phyloP scores from a whole-genome alignment of 2,888 invertebrate genomes.

The Lamellibrachia satsuma region DNA sequence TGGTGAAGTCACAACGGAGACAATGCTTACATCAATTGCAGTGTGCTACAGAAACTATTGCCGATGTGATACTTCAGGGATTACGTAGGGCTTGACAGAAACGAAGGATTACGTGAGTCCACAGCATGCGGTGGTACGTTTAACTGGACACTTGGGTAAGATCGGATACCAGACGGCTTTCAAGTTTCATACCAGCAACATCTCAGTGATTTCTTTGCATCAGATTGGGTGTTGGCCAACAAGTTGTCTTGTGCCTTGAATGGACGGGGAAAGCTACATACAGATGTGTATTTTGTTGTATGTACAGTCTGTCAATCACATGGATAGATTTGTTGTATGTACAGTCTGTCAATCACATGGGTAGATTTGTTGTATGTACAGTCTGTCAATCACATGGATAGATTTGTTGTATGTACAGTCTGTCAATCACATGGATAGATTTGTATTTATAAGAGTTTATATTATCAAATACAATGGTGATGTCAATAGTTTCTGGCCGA shows the following conservation, averaged over 20 bases:
- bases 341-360: background rate
- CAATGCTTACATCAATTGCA: background rate
- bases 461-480: background rate
- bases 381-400: background rate
- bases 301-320: background rate
- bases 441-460: conserved; percentile 13
- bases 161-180: conserved; percentile 13
- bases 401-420: background rate
- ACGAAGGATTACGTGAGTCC: background rate
- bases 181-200: background rate
- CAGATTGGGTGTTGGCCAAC: background rate
- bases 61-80: conserved; percentile 7
- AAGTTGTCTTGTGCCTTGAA: background rate
- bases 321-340: background rate
- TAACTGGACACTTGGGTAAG: background rate
- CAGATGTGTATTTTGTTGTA: background rate
- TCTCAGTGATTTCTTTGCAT: background rate
- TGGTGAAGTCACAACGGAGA: background rate
- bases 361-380: background rate
- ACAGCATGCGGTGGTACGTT: too few relatives aligned
- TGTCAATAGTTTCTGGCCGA: conserved; percentile 4
- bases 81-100: background rate
- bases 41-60: background rate
- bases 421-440: background rate
- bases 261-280: background rate